phyloP scores from a whole-genome alignment of 2,888 invertebrate species.

The Hypolimnas misippus region DNA sequence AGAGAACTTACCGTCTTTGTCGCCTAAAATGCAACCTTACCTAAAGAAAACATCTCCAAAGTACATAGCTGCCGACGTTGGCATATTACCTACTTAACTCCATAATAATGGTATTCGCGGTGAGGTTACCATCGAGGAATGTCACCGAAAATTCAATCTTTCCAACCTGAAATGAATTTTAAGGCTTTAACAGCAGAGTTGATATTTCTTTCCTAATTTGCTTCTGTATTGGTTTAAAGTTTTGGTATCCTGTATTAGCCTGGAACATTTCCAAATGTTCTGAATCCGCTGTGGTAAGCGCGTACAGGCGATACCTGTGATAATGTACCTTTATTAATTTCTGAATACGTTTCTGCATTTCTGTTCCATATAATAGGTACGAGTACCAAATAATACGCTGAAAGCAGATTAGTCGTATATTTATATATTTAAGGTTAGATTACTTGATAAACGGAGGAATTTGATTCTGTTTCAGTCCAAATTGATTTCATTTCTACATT shows the following conservation, averaged over 20 bases:
- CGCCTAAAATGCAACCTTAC: conserved; percentile 39
- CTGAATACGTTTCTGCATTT: conserved; percentile 39
- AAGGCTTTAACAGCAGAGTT: neutral
- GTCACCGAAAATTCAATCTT: conserved; percentile 12
- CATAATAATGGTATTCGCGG: conserved; percentile 43
- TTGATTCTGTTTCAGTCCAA: too few relatives aligned
- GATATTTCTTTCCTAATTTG: neutral
- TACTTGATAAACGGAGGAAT: neutral
- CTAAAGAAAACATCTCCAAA: conserved; percentile 40
- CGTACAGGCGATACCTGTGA: conserved; percentile 39
- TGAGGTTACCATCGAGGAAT: conserved; percentile 28
- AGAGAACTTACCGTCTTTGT: conserved; percentile 37
- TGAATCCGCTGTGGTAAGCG: conserved; percentile 45
- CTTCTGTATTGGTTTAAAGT: conserved; percentile 13
- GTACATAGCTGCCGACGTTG: conserved; percentile 39
- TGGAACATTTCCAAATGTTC: conserved; percentile 50
- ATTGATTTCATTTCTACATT: neutral
- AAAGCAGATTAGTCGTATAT: conserved; percentile 7
- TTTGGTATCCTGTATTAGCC: conserved; percentile 34
- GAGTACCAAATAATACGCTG: neutral
- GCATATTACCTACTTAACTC: conserved; percentile 44
- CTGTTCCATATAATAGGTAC: conserved; percentile 5
- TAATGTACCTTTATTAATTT: conserved; percentile 49
- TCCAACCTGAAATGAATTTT: neutral
- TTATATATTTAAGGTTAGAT: neutral